Evolutionary conservation across 2,797 vertebrate genomes (phyloP), one percentile per base, ranked within the genome.

Genomic region (Rhinatrema bivittatum): DNA sequence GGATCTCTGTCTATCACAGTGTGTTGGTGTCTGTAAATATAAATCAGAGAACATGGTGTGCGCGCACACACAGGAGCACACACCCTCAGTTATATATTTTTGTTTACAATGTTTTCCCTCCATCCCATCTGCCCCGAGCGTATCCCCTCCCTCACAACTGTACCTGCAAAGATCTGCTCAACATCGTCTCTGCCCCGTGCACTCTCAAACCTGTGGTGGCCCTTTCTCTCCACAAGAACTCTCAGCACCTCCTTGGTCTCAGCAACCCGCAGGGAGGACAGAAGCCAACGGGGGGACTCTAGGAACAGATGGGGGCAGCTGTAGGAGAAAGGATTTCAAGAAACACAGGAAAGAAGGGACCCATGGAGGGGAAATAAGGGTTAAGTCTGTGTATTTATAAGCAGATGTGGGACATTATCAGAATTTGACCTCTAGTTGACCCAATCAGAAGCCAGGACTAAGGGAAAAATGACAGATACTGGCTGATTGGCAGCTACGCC

Each of bases 201-300:
- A 44, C 67, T 60, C 15, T 65, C n/a, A n/a, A n/a, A n/a, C n/a
- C n/a, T 69, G 1, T 59, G 65, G 7, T 62, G 42, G 6, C 56
- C 32, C 35, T 69, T 66, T n/a, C 61, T 41, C 39, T 70, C 58
- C 39, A 68, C 55, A 23, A 76, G 42, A 32, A 59, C 43, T n/a
- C 60, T 36, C 42, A 76, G 27, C 17, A 71, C 60, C 4, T 66
- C 62, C 7, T 65, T 68, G 18, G 72, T 72, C 49, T 67, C 16
- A 62, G 79, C 56, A 1, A 57, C 59, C 44, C 82, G 78, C 49
- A 88, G 85, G 0, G 86, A 82, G 36, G 89, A 78, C 25, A 94
- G 76, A 24, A 92, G 83, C 91, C 90, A 93, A 16, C 90, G 81
- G 2, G 89, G 87, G 1, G 90, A 91, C 59, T 93, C 91, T 24